phyloP scores from a whole-genome alignment of 2,113 vertebrate species.

The Chiloscyllium plagiosum region DNA sequence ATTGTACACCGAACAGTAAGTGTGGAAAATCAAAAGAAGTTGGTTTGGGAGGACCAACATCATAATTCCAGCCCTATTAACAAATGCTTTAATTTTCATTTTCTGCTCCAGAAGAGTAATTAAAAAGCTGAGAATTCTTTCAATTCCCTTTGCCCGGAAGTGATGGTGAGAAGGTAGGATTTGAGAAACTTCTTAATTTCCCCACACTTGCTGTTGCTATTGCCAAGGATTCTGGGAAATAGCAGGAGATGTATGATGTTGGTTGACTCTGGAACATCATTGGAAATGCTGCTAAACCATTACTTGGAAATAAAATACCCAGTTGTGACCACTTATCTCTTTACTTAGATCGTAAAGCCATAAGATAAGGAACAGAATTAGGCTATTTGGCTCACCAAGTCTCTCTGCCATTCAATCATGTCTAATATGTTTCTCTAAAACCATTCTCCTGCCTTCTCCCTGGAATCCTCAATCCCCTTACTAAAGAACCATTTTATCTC shows the following conservation, averaged over 20 bases:
- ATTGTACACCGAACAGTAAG: no score
- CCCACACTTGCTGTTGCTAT: not conserved
- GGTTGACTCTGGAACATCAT: not conserved
- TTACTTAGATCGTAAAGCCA: not conserved
- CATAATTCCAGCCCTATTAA: not conserved
- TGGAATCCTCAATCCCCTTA: no score
- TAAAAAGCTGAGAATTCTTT: not conserved
- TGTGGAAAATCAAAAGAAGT: not conserved
- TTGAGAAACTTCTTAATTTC: not conserved
- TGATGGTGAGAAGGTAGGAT: not conserved
- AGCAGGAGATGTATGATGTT: not conserved
- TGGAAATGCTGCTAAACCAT: not conserved
- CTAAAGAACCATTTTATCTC: no score
- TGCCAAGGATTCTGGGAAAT: not conserved
- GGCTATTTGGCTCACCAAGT: no score
- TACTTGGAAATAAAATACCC: not conserved
- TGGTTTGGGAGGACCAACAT: not conserved
- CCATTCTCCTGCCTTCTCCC: no score
- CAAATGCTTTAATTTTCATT: not conserved
- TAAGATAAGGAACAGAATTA: no score
- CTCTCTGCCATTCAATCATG: no score
- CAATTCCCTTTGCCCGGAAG: not conserved
- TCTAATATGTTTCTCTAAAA: no score
- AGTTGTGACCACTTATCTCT: not conserved
- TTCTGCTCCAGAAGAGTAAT: not conserved